Evolutionary conservation across 1,140 invertebrate genomes (phyloP).

Genomic region (Papilio xuthus): DNA sequence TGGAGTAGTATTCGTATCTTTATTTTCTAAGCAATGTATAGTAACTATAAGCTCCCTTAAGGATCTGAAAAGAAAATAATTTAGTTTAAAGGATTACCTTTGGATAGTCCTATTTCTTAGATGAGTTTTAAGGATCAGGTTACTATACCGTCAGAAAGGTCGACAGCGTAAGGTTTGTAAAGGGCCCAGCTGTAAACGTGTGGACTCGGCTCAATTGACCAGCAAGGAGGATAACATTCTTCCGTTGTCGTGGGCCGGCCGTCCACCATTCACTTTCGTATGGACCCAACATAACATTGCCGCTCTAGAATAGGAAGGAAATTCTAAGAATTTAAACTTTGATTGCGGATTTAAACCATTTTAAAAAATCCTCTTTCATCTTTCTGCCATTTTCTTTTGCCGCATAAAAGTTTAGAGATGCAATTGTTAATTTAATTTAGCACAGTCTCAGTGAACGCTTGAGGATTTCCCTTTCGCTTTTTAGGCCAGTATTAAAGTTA

Average conservation of each 20-base stretch:
- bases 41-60: slow-evolving; percentile 74
- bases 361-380: too few relatives aligned
- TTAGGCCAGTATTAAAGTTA: neutral
- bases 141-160: slow-evolving; percentile 62
- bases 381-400: too few relatives aligned
- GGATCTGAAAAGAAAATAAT: slow-evolving; percentile 61
- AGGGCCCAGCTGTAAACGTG: slow-evolving; percentile 66
- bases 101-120: neutral
- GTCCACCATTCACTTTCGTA: slow-evolving; percentile 69
- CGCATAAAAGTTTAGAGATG: too few relatives aligned
- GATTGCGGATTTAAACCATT: neutral
- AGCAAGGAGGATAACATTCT: slow-evolving; percentile 52
- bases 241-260: slow-evolving; percentile 47
- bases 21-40: slow-evolving; percentile 66
- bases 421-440: too few relatives aligned
- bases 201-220: slow-evolving; percentile 60
- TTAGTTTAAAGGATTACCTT: neutral
- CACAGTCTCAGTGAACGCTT: too few relatives aligned
- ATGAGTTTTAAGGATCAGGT: neutral
- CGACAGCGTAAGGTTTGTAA: slow-evolving; percentile 62
- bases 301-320: slow-evolving; percentile 51
- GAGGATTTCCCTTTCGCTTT: neutral
- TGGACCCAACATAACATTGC: slow-evolving; percentile 54
- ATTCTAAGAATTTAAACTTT: neutral
- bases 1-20: slow-evolving; percentile 1